Base-by-base conservation (phyloP, 2,888 invertebrate genomes). In the Tiliacea aurago region DNA sequence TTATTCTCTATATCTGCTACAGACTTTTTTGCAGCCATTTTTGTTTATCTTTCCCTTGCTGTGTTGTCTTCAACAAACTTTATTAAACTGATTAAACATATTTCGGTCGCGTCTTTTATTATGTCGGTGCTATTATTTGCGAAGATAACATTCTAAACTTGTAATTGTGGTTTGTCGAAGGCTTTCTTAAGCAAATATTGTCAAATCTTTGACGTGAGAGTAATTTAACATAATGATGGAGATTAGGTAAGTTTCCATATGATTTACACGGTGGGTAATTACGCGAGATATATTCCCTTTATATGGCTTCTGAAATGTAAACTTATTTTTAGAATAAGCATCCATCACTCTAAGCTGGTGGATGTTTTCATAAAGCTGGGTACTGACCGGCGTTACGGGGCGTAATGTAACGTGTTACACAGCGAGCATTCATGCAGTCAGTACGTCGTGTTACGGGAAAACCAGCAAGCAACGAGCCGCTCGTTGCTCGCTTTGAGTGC, bases 241-340 rank as follows among this genome's bases (percentile, higher is more conserved):
- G 80, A 83, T 83, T 76, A 76, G 49, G 81, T 76, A 73, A 66
- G 37, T 76, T 82, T 80, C 83, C 83, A 83, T 66, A n/a, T 68
- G 53, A 70, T 75, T 69, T 71, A 62, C 59, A 55, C 0, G 4
- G 43, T 45, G 23, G 76, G 80, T 76, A 55, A 65, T 63, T 67
- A 59, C 28, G 43, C 15, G 49, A 67, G 43, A 37, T 58, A 33
- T 37, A 62, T 33, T 51, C 20, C 10, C 4, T 47, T 55, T 53
- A 41, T 45, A 37, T 68, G 33, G 58, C 62, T 81, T 65, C 65
- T 73, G 62, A 51, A 53, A 6, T 28, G 28, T 20, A 33, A n/a
- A 28, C 0, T 45, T 65, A 51, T 56, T 45, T 56, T 33, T 41
- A 64, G 51, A 78, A 41, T 37, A 11, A 43, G 20, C 20, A 45